phyloP scores from a whole-genome alignment of 1,140 invertebrate genomes.

The Homarus americanus region DNA sequence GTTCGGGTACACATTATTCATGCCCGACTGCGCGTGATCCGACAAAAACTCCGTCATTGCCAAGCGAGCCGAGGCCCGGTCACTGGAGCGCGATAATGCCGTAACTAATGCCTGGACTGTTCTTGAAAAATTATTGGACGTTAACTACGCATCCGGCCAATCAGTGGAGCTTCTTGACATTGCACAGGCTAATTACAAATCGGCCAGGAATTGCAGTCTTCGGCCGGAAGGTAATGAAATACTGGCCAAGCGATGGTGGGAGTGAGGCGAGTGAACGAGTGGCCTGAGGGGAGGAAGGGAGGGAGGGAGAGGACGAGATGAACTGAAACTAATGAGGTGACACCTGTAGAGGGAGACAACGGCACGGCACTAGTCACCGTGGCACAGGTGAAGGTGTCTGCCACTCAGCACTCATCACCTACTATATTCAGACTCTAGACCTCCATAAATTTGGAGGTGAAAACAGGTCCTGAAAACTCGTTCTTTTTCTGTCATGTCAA shows the following conservation, averaged over 20 bases:
- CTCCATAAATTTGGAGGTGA: constrained; percentile 25
- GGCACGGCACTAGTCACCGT: too few species aligned
- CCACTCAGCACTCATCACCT: neutral
- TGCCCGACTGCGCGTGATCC: constrained; percentile 64
- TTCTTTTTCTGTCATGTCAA: constrained; percentile 31
- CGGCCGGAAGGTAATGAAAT: constrained; percentile 32
- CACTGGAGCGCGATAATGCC: constrained; percentile 62
- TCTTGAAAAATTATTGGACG: constrained; percentile 66
- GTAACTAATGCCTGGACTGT: constrained; percentile 61
- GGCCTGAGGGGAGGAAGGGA: too few species aligned
- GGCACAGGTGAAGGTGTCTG: too few species aligned
- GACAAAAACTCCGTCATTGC: constrained; percentile 34
- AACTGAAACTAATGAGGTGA: too few species aligned
- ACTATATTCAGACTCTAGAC: constrained; percentile 2
- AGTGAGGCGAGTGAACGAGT: neutral
- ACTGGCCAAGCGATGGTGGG: neutral
- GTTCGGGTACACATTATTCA: constrained; percentile 69
- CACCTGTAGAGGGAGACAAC: too few species aligned
- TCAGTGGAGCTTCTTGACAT: constrained; percentile 55
- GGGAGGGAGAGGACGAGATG: too few species aligned
- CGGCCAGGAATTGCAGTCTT: constrained; percentile 19
- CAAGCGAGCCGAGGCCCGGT: constrained; percentile 41
- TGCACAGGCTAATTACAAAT: constrained; percentile 51
- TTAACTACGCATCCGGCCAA: constrained; percentile 59
- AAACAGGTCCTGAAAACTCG: constrained; percentile 54